Evolutionary conservation across 2,888 invertebrate species (phyloP).

Genomic region (Chymomyza amoena): DNA sequence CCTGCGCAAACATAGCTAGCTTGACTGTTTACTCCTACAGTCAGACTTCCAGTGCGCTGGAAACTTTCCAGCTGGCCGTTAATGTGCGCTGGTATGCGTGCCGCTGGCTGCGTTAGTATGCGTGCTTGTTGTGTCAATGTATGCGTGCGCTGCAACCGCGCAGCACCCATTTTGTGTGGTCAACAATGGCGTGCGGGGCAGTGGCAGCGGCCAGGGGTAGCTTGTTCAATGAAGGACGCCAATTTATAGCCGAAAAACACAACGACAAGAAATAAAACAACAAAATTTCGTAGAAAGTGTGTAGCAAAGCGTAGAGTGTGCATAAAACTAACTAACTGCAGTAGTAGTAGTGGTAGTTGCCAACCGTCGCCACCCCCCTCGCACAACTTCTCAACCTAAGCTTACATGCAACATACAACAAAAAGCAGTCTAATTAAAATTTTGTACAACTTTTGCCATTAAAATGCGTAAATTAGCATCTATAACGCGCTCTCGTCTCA

Average conservation of each 20-base stretch:
- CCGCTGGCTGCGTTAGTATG: conserved; percentile 26
- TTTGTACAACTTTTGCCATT: conserved; percentile 41
- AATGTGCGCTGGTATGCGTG: conserved; percentile 45
- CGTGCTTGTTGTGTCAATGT: conserved; percentile 18
- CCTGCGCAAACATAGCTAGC: conserved; percentile 19
- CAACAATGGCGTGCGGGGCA: conserved; percentile 2
- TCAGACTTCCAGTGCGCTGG: conserved; percentile 48
- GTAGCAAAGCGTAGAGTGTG: neutral
- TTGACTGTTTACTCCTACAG: conserved; percentile 18
- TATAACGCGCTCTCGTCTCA: neutral
- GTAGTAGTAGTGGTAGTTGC: conserved; percentile 4
- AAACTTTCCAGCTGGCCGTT: conserved; percentile 44
- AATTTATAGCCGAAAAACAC: conserved; percentile 69
- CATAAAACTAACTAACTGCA: conserved; percentile 32
- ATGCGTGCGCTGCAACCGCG: conserved; percentile 29
- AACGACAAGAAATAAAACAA: neutral
- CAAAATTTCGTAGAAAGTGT: too few relatives aligned
- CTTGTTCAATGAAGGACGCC: conserved; percentile 78
- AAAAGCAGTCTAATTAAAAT: conserved; percentile 65
- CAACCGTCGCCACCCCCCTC: too few relatives aligned
- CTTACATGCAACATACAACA: conserved; percentile 19
- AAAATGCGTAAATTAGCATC: conserved; percentile 56
- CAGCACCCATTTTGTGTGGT: conserved; percentile 61
- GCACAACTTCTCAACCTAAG: neutral
- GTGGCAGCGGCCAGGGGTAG: conserved; percentile 10